Percentiles rank a stretch among this genome's conserved stretches.
These are phyloP conservation scores for Cebus imitator DNA, from an alignment of 2,113 vertebrate species.

Conservation along the genomic window DNA sequence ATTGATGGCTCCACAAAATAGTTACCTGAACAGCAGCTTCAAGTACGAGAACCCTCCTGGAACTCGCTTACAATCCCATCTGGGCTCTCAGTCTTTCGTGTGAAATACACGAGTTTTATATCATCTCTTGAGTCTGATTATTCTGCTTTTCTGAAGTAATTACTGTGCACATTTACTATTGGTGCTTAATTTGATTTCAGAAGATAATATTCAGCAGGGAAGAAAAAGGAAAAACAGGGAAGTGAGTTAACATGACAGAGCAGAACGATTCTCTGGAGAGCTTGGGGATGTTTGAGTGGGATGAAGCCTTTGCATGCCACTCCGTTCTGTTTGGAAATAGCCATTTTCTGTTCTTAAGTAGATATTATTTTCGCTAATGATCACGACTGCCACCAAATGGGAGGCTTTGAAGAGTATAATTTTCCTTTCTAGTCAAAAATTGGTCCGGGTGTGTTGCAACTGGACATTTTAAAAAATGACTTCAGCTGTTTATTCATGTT, in stretches of 20 bases:
- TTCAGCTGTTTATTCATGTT: neutral
- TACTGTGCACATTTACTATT: conserved; percentile 43
- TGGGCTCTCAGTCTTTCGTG: neutral
- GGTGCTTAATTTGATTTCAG: conserved; percentile 50
- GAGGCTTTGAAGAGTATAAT: conserved; percentile 50
- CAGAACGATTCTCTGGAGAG: conserved; percentile 25
- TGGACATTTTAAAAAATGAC: conserved; percentile 18
- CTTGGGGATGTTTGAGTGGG: conserved; percentile 3
- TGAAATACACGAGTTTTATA: conserved; percentile 47
- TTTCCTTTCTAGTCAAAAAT: conserved; percentile 46
- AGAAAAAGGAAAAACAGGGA: conserved; percentile 8
- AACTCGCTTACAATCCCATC: neutral
- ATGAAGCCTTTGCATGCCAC: neutral
- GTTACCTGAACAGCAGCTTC: neutral
- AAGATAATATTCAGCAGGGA: conserved; percentile 41
- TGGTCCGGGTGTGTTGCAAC: neutral
- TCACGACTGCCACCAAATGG: conserved; percentile 32
- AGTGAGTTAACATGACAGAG: conserved; percentile 40
- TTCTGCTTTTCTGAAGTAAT: conserved; percentile 60
- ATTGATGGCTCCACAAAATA: neutral
- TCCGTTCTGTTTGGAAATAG: conserved; percentile 61
- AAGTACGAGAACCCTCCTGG: neutral
- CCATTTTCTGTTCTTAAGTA: conserved; percentile 65
- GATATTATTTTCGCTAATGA: conserved; percentile 56
- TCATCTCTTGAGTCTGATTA: conserved; percentile 34